These are phyloP conservation scores for Microcebus lehilahytsara DNA, from an alignment of 2,113 vertebrate genomes.

Conservation along the genomic window DNA sequence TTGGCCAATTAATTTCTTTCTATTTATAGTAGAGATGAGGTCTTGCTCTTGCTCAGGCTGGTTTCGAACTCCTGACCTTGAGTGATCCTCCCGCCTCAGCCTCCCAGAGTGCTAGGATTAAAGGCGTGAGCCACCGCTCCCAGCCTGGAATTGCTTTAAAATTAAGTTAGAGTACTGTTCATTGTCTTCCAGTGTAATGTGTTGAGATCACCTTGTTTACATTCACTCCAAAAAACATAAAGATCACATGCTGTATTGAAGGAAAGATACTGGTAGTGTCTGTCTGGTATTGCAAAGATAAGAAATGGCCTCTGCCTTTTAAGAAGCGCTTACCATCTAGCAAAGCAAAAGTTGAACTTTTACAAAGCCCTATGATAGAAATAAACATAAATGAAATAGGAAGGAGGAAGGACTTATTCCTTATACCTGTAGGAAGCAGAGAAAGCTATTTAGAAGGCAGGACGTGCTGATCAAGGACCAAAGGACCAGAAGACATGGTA, in stretches of 20 bases:
- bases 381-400: background rate
- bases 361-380: background rate
- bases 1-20: too few relatives aligned
- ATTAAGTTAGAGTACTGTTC: background rate
- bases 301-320: background rate
- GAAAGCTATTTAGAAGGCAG: background rate
- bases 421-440: background rate
- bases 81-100: too few relatives aligned
- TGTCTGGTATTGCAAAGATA: background rate
- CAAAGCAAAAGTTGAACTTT: conserved; percentile 20
- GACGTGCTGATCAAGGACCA: background rate
- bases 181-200: background rate
- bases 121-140: too few relatives aligned
- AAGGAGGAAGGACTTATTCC: background rate
- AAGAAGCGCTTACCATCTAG: background rate
- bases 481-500: background rate
- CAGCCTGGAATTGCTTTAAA: background rate
- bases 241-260: background rate
- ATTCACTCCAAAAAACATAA: background rate
- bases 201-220: background rate
- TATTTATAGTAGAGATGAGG: too few relatives aligned
- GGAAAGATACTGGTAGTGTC: background rate
- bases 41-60: too few relatives aligned
- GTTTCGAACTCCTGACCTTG: too few relatives aligned
- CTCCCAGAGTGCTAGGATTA: too few relatives aligned